Evolutionary conservation across 1,140 invertebrate genomes (phyloP).

Genomic region (Theocolax elegans): DNA sequence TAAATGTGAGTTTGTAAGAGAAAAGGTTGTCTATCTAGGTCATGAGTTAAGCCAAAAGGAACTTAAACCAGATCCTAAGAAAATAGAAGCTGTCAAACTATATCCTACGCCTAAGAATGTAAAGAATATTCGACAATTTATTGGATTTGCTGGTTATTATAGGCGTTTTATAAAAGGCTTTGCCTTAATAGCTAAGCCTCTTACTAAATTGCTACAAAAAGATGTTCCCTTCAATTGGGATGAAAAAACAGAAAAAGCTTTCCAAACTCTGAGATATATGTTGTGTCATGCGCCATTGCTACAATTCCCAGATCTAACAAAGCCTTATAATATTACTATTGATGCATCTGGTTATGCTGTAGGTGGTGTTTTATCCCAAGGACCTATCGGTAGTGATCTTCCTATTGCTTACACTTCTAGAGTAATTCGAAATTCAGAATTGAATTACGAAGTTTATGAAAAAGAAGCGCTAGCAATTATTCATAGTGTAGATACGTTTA

Average conservation of each 20-base stretch:
- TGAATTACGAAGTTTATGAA: too few relatives aligned
- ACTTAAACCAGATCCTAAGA: not conserved
- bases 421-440: not conserved
- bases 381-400: slow-evolving; percentile 44
- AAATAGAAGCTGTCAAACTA: too few relatives aligned
- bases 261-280: slow-evolving; percentile 44
- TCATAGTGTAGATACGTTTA: too few relatives aligned
- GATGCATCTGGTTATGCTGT: too few relatives aligned
- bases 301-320: slow-evolving; percentile 46
- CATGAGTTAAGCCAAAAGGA: too few relatives aligned
- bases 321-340: slow-evolving; percentile 47
- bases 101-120: too few relatives aligned
- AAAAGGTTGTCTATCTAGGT: too few relatives aligned
- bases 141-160: slow-evolving; percentile 45
- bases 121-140: slow-evolving; percentile 18
- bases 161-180: slow-evolving; percentile 46
- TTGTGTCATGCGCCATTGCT: slow-evolving; percentile 44
- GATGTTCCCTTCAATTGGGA: too few relatives aligned
- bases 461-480: too few relatives aligned
- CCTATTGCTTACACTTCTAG: slow-evolving; percentile 50
- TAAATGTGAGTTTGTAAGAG: too few relatives aligned
- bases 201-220: too few relatives aligned
- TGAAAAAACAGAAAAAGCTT: slow-evolving; percentile 12
- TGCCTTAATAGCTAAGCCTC: too few relatives aligned
- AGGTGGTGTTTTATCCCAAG: slow-evolving; percentile 56